Percentiles rank a stretch among this genome's conserved stretches.
Conservation (phyloP, 35 echinoderm and acorn worm species). For the Hemicentrotus pulcherrimus region DNA sequence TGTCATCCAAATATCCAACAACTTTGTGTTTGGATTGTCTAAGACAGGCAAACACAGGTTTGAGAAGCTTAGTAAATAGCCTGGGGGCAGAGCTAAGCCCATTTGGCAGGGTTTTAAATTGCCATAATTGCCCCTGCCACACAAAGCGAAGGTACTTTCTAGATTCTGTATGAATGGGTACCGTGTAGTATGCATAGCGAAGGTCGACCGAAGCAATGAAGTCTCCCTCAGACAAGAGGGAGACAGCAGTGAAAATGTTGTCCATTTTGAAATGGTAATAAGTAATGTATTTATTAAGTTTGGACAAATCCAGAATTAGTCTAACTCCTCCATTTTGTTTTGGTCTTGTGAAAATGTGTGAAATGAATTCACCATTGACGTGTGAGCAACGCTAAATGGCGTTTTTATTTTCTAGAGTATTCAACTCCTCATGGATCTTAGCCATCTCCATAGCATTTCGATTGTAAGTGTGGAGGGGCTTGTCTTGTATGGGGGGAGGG, state of each 20-base stretch:
- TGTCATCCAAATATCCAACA: slow-evolving; percentile 59
- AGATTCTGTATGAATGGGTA: neutral
- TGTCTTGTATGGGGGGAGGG: neutral
- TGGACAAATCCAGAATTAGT: slow-evolving; percentile 67
- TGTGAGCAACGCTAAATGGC: slow-evolving; percentile 47
- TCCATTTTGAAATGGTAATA: slow-evolving; percentile 76
- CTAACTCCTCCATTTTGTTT: slow-evolving; percentile 70
- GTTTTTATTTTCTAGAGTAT: slow-evolving; percentile 8
- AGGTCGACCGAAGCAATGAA: slow-evolving; percentile 61
- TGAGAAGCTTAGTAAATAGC: slow-evolving; percentile 75
- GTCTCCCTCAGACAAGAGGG: neutral
- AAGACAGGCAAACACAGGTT: slow-evolving; percentile 59
- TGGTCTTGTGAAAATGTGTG: slow-evolving; percentile 58
- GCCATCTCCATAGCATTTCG: neutral
- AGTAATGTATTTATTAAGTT: slow-evolving; percentile 46
- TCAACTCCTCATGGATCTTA: slow-evolving; percentile 53
- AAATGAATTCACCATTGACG: slow-evolving; percentile 63
- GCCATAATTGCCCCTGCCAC: slow-evolving; percentile 55
- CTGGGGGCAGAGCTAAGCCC: slow-evolving; percentile 71
- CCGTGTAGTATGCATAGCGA: slow-evolving; percentile 48
- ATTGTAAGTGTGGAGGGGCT: neutral
- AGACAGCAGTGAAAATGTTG: slow-evolving; percentile 19
- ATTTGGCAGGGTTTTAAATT: slow-evolving; percentile 70
- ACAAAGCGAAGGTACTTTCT: slow-evolving; percentile 17
- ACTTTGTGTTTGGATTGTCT: slow-evolving; percentile 53